A percentile compares a stretch with the other conserved stretches of the same genome.
Conservation (phyloP, 1,140 invertebrate genomes). For the Contarinia nasturtii region DNA sequence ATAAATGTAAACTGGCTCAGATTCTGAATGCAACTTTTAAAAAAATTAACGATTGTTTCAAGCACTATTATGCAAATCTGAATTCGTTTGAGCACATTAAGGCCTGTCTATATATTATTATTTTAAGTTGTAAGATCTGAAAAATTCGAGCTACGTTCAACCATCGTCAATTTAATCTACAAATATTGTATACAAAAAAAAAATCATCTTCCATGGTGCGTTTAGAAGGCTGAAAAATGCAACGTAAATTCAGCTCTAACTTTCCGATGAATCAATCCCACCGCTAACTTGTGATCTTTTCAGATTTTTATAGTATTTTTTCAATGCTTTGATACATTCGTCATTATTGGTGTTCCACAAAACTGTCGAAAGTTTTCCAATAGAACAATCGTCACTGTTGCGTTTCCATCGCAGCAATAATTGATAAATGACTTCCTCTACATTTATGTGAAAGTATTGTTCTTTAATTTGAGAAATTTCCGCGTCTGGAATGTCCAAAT, state of each 20-base stretch:
- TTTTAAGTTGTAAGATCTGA: neutral
- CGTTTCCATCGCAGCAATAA: no score
- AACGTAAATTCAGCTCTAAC: neutral
- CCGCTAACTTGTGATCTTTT: no score
- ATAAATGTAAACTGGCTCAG: neutral
- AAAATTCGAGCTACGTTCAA: neutral
- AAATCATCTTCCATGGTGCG: neutral
- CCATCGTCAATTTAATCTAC: neutral
- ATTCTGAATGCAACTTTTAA: neutral
- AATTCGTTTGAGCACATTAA: neutral
- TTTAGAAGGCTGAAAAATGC: neutral
- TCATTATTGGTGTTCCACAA: no score
- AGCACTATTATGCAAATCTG: neutral
- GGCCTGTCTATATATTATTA: neutral
- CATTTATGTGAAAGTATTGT: no score
- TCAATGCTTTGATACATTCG: no score
- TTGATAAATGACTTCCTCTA: no score
- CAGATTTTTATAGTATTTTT: no score
- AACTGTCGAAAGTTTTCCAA: no score
- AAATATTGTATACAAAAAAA: neutral
- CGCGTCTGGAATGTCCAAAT: no score
- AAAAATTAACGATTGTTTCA: neutral
- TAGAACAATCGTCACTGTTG: no score
- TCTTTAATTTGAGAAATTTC: no score
- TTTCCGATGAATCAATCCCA: no score